Conservation (phyloP, 1,140 invertebrate species). For the Neuroterus valhalla region DNA sequence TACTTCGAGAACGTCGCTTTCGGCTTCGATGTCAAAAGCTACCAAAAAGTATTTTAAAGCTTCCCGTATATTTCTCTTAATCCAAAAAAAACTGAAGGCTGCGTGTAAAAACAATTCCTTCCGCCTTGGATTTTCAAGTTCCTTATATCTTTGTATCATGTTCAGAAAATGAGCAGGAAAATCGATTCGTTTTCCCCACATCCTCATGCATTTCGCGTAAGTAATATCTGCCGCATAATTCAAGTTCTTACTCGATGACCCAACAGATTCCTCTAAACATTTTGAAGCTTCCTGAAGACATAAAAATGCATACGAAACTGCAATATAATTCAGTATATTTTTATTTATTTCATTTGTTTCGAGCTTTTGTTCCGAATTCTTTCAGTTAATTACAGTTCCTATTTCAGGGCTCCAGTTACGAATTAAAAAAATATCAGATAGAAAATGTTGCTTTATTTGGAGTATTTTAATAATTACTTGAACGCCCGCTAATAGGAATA, state of each 20-base stretch:
- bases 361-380: too few species aligned
- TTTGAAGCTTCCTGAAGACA: neutral
- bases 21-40: constrained; percentile 12
- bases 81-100: constrained; percentile 6
- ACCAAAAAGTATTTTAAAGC: neutral
- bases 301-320: too few species aligned
- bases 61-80: neutral
- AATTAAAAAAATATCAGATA: too few species aligned
- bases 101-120: constrained; percentile 15
- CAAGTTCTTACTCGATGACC: neutral
- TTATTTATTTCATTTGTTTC: neutral
- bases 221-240: constrained; percentile 14
- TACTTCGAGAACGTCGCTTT: neutral
- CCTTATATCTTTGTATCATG: neutral
- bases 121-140: neutral
- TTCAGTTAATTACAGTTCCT: too few species aligned
- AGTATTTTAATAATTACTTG: too few species aligned
- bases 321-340: neutral
- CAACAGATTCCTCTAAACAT: constrained; percentile 1
- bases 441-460: too few species aligned
- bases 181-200: neutral
- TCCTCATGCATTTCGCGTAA: neutral
- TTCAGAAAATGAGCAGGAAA: neutral
- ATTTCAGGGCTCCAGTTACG: too few species aligned
- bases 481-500: neutral